Base-by-base conservation (phyloP, 2,888 invertebrate species). In the Deroplatys truncata region DNA sequence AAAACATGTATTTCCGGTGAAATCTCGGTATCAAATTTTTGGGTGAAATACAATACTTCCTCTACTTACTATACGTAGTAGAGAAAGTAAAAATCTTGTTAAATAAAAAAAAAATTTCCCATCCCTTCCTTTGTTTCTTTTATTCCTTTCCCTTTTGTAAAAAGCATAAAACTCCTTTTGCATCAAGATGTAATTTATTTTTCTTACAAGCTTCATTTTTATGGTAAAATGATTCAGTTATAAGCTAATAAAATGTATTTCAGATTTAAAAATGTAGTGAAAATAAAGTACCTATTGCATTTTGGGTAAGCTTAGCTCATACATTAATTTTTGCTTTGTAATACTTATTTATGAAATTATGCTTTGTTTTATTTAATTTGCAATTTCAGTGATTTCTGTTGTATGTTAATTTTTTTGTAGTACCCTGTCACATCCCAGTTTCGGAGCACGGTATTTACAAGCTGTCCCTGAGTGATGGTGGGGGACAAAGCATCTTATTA, bases 361-460 rank as follows among this genome's bases (percentile, higher is more conserved):
- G 13, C 43, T 28, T 85, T 29, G 35, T 85, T 85, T 35, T 85
- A 35, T 29, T 28, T 85, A 20, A 84, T 84, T 31, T 35, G 35
- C 29, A 31, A 9, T 8, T 29, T 25, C 84, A 29, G 25, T 29
- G 35, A 25, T 25, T 31, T 84, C 25, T 29, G 20, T 15, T 20
- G 20, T 29, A 84, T 84, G 29, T 84, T 84, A 25, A 49, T 56
- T 72, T 28, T 85, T 25, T 92, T 92, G 29, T 93, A 96, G 97
- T 96, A 83, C 96, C 97, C 0, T 97, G 97, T 91, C 95, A 95
- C 91, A 95, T 97, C 15, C 97, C 97, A 1, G 93, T 95, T 0
- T 96, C 96, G 7, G 95, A 96, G 90, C 96, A 96, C 92, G 97
- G 97, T 0, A 95, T 96, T 91, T 97, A 96, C 92, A 95, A 94